Percentiles rank a stretch among this genome's conserved stretches.
phyloP scores from a whole-genome alignment of 1,140 invertebrate species.

The Halictus rubicundus region DNA sequence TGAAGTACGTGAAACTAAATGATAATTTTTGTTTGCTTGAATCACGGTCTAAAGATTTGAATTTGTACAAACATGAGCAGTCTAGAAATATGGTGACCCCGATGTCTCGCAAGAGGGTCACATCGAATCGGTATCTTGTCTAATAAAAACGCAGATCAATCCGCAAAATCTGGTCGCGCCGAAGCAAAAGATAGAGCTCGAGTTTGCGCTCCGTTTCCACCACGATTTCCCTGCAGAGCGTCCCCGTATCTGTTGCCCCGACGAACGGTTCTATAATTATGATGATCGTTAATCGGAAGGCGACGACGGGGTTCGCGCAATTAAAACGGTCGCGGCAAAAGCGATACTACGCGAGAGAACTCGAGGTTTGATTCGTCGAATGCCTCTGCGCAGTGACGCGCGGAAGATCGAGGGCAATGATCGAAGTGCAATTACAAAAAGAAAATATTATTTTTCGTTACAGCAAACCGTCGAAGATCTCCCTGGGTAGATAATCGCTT shows the following conservation, averaged over 20 bases:
- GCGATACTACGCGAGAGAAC: background rate
- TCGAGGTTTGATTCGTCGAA: background rate
- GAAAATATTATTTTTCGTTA: slow-evolving; percentile 59
- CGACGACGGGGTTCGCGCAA: background rate
- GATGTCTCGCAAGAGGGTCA: too few relatives aligned
- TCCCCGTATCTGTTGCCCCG: background rate
- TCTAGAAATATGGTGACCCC: background rate
- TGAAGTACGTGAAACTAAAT: too few relatives aligned
- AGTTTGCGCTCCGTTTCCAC: too few relatives aligned
- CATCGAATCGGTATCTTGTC: too few relatives aligned
- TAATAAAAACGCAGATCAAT: too few relatives aligned
- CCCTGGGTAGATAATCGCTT: slow-evolving; percentile 37
- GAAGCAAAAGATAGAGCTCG: too few relatives aligned
- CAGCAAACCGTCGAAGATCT: slow-evolving; percentile 36
- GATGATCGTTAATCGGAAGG: background rate
- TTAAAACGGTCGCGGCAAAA: background rate
- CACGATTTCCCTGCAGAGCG: too few relatives aligned
- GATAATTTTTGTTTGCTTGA: too few relatives aligned
- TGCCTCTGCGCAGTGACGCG: slow-evolving; percentile 25
- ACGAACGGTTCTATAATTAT: background rate
- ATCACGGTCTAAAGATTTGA: too few relatives aligned
- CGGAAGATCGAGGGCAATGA: slow-evolving; percentile 16
- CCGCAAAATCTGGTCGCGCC: too few relatives aligned
- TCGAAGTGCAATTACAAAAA: slow-evolving; percentile 60
- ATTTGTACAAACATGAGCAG: too few relatives aligned